Evolutionary conservation across 2,113 vertebrate genomes (phyloP), one percentile per base, ranked within the genome.

Genomic region (Cisticola juncidis): DNA sequence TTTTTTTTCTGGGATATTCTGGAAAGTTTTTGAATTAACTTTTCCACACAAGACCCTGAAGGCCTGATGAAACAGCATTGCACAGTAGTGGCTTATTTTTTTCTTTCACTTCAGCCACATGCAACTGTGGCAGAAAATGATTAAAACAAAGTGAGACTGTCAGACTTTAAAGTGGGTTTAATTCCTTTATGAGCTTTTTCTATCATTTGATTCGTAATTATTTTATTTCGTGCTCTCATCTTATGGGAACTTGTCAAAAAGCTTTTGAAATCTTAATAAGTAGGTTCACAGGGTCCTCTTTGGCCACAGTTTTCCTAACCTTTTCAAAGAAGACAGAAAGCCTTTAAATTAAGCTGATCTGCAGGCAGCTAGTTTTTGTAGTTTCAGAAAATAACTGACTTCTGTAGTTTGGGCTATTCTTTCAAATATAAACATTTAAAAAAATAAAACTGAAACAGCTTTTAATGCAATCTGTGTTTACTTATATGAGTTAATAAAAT

Each of bases 391-490:
- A 94, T 93, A 88, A 91, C 81, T 57, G 19, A 83, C 96, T 97
- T 96, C 91, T 93, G 68, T 88, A 94, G 78, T 96, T 96, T 91
- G 57, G 92, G 96, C 45, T 90, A 96, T 87, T 97, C 80, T 97
- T 97, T 96, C 93, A 76, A 91, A 96, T 89, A 88, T 58, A 97
- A 97, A 95, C 85, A 95, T 96, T 95, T 83, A 60, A 97, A 97
- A 97, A 97, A 97, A 94, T 96, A 97, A 97, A 97, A 91, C 40
- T 70, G 79, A 96, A 97, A 96, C 90, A 95, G 95, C 94, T 98
- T 98, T 97, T 96, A 97, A 97, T 97, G 95, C 97, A 98, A 97
- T 97, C 97, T 98, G 96, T 98, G 97, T 98, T 98, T 98, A 97
- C 96, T 97, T 97, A 97, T 94, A 90, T 0, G 2, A 97, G 77